Conservation (phyloP, 2,797 vertebrate species). For the Cryptoblepharus egeriae region DNA sequence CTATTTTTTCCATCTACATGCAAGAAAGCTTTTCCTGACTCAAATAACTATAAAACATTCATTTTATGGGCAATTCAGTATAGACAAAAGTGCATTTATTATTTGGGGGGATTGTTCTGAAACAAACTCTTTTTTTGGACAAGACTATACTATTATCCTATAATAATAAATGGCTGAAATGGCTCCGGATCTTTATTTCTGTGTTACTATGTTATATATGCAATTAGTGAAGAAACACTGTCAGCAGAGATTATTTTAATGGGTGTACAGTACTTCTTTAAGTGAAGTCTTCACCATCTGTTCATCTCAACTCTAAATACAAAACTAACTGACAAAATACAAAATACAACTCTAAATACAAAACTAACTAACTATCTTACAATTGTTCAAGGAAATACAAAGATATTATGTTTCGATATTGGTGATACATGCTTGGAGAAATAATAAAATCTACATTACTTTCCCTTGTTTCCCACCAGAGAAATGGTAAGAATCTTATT, state of each 20-base stretch:
- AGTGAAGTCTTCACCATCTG: conserved; percentile 80
- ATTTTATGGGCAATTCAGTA: conserved; percentile 66
- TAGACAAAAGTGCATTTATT: conserved; percentile 70
- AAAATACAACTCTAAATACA: conserved; percentile 83
- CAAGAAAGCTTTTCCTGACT: conserved; percentile 54
- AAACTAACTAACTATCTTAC: conserved; percentile 80
- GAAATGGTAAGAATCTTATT: not conserved
- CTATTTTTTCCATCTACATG: conserved; percentile 32
- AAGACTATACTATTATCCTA: conserved; percentile 74
- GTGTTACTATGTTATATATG: conserved; percentile 76
- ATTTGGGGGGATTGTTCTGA: conserved; percentile 56
- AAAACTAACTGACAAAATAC: conserved; percentile 77
- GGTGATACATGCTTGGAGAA: conserved; percentile 77
- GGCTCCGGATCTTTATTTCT: conserved; percentile 68
- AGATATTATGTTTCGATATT: conserved; percentile 76
- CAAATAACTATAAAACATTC: conserved; percentile 52
- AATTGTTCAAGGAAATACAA: conserved; percentile 82
- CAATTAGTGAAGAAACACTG: conserved; percentile 79
- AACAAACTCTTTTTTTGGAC: conserved; percentile 64
- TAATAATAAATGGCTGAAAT: conserved; percentile 70
- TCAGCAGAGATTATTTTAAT: conserved; percentile 83
- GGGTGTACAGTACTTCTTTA: conserved; percentile 81
- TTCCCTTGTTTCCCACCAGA: conserved; percentile 54
- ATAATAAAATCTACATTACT: conserved; percentile 77
- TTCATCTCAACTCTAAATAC: conserved; percentile 82